Conservation (phyloP, 2,888 invertebrate genomes). For the Melanophora roralis region DNA sequence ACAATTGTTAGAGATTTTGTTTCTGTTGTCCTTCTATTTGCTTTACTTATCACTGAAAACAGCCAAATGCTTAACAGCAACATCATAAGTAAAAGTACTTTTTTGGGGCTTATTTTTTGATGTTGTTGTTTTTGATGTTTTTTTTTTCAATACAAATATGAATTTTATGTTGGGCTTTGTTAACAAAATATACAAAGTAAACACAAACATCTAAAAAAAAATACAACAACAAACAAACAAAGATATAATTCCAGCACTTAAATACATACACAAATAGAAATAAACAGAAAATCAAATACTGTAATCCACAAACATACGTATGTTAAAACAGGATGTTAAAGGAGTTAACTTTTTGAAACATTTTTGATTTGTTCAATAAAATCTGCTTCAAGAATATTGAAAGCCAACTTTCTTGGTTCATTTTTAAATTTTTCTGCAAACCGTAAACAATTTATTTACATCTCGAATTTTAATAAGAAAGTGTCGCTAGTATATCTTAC, state of each 20-base stretch:
- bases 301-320: too few relatives aligned
- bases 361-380: too few relatives aligned
- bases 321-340: background rate
- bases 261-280: slow-evolving; percentile 1
- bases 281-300: background rate
- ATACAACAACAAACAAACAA: background rate
- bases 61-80: slow-evolving; percentile 35
- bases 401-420: too few relatives aligned
- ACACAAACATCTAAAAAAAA: background rate
- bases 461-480: too few relatives aligned
- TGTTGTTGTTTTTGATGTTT: slow-evolving; percentile 14
- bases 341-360: background rate
- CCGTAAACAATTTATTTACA: too few relatives aligned
- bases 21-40: slow-evolving; percentile 17
- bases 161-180: slow-evolving; percentile 46
- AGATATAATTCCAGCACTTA: background rate
- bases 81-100: slow-evolving; percentile 25
- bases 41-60: slow-evolving; percentile 50
- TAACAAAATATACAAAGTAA: slow-evolving; percentile 42
- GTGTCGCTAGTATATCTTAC: too few relatives aligned
- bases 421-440: too few relatives aligned
- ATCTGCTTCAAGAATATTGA: too few relatives aligned
- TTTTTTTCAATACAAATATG: slow-evolving; percentile 46
- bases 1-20: slow-evolving; percentile 17
- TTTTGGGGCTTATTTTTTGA: background rate